Evolutionary conservation across 2,888 invertebrate genomes (phyloP).

Genomic region (Seira musarum): DNA sequence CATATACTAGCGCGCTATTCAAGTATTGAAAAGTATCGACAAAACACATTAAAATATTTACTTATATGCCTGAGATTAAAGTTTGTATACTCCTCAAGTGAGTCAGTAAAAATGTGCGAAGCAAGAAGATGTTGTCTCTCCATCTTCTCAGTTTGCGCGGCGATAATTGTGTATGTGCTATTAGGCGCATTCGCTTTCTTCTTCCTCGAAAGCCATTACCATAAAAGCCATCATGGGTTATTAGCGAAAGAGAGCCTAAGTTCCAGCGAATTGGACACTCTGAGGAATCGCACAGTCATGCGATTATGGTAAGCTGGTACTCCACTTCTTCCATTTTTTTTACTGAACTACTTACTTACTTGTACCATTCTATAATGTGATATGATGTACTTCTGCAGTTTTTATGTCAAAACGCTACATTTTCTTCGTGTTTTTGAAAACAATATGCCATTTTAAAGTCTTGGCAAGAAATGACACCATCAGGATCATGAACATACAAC

Average conservation of each 20-base stretch:
- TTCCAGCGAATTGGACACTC: constrained; percentile 66
- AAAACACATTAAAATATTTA: no score
- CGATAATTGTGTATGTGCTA: constrained; percentile 85
- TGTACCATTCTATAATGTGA: no score
- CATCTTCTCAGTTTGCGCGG: constrained; percentile 68
- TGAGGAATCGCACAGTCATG: constrained; percentile 68
- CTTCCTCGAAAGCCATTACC: constrained; percentile 80
- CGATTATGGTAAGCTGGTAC: constrained; percentile 66
- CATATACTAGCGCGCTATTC: no score
- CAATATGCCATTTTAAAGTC: constrained; percentile 5
- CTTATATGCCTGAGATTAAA: no score
- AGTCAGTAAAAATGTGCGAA: constrained; percentile 66
- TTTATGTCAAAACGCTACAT: no score
- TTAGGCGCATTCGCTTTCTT: constrained; percentile 94
- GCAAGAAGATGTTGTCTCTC: constrained; percentile 69
- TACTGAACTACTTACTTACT: no score
- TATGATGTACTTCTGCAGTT: no score
- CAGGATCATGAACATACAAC: neutral
- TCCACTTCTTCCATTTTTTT: neutral
- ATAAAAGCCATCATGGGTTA: constrained; percentile 61
- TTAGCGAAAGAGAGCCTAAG: constrained; percentile 68
- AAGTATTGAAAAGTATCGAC: no score
- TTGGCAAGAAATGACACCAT: neutral
- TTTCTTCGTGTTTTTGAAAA: neutral
- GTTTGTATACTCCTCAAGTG: no score